Evolutionary conservation across 2,113 vertebrate species (phyloP), one percentile per base, ranked within the genome.

Genomic region (Platysternon megacephalum): DNA sequence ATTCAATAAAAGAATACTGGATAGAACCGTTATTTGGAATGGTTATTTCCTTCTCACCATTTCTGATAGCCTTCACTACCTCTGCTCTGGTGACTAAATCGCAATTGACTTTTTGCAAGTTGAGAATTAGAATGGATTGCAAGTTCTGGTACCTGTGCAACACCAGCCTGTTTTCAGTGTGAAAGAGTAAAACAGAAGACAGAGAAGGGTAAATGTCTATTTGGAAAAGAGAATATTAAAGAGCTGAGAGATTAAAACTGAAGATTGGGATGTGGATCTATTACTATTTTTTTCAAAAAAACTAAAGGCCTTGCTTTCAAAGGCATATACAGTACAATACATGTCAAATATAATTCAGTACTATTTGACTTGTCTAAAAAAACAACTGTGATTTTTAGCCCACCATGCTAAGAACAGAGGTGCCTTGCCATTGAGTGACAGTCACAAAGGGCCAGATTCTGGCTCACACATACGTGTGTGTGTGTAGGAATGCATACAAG

Each of bases 11-110:
- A 76, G 58, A 76, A 82, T 68, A 44, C 11, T 85, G 49, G 53
- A 94, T 90, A 96, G 87, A 96, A 88, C 9, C 26, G 91, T 91
- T 87, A 51, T 42, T 68, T 90, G 95, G 44, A 88, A n/a, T 91
- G 44, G 86, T 92, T 94, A 85, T 94, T 96, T 92, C 6, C 49
- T 87, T 82, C 93, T 92, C 91, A 22, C 22, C 35, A 65, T 29
- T 93, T 96, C 42, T 96, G 93, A 95, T 95, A 95, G 56, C 72
- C 53, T 89, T 51, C 89, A 95, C 96, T 97, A 89, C 96, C 94
- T 95, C 91, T 96, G 29, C 58, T 79, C 88, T 65, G 68, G 80
- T 92, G 80, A 21, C 65, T 72, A 72, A n/a, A 39, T n/a, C 9
- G 2, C n/a, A 39, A 22, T 39, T 21, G 65, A 8, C 65, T 72